Evolutionary conservation across 2,888 invertebrate genomes (phyloP).

Genomic region (Sepioteuthis lessoniana): DNA sequence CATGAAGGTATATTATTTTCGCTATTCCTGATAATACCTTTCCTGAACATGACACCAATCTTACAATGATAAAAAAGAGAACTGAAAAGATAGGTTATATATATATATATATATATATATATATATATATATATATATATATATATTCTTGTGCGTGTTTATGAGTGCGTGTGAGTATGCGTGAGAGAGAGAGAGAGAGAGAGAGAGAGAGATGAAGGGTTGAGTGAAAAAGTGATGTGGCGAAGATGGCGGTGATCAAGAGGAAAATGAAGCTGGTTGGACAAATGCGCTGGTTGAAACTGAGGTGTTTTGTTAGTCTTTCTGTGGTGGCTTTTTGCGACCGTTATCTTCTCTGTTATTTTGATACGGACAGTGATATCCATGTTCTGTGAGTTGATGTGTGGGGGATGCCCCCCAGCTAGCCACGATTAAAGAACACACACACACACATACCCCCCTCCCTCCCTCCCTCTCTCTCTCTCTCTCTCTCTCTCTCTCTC

Average conservation of each 20-base stretch:
- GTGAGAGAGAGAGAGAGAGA: no score
- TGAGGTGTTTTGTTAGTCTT: background rate
- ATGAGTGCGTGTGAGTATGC: background rate
- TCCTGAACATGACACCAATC: background rate
- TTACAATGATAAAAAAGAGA: background rate
- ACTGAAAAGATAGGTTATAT: background rate
- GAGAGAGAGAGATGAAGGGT: no score
- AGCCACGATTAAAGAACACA: background rate
- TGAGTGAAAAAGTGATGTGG: background rate
- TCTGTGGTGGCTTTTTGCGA: background rate
- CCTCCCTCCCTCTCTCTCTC: background rate
- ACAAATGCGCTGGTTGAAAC: background rate
- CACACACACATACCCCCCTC: background rate
- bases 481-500: background rate
- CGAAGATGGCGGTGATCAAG: background rate
- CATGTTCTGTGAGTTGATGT: background rate
- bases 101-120: no score
- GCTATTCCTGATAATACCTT: background rate
- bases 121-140: constrained; percentile 24
- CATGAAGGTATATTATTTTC: background rate
- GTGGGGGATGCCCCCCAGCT: background rate
- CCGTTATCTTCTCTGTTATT: background rate
- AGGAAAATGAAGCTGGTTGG: background rate
- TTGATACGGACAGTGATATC: constrained; percentile 21
- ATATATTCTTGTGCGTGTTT: background rate